phyloP scores from a whole-genome alignment of 2,888 invertebrate species.

The Acutogordius australiensis region DNA sequence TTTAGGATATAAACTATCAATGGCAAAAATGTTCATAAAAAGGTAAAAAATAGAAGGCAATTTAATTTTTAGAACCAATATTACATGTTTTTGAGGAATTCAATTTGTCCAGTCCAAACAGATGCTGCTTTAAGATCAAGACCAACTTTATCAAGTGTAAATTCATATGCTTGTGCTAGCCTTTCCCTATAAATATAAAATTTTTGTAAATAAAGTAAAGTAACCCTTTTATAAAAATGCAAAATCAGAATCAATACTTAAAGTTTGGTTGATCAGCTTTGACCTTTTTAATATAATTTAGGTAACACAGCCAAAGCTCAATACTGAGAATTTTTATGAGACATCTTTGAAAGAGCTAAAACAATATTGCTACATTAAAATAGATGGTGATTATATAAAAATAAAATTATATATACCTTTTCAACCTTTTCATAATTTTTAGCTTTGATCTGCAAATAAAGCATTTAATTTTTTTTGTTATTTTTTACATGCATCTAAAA shows the following conservation, averaged over 20 bases:
- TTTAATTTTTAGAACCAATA: neutral
- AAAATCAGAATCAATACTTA: constrained; percentile 34
- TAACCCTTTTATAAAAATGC: neutral
- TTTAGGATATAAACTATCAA: neutral
- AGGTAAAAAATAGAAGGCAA: neutral
- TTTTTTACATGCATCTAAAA: constrained; percentile 11
- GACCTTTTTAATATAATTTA: constrained; percentile 89
- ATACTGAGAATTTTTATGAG: constrained; percentile 93
- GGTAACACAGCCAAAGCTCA: constrained; percentile 86
- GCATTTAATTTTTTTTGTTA: too few relatives aligned
- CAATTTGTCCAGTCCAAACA: constrained; percentile 90
- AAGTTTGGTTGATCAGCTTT: constrained; percentile 65
- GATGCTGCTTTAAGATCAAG: constrained; percentile 84
- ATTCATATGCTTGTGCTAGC: constrained; percentile 97
- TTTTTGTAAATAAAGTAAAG: too few relatives aligned
- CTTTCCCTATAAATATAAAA: too few relatives aligned
- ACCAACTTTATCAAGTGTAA: constrained; percentile 89
- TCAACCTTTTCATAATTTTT: constrained; percentile 91
- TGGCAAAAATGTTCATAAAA: neutral
- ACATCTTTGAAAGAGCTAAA: constrained; percentile 82
- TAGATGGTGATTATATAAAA: too few relatives aligned
- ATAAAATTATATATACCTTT: constrained; percentile 40
- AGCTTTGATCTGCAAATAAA: constrained; percentile 72
- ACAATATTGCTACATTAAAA: too few relatives aligned
- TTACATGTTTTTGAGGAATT: constrained; percentile 39